Base-by-base conservation (phyloP, 2,113 vertebrate genomes). In the Chlamydotis undulata region DNA sequence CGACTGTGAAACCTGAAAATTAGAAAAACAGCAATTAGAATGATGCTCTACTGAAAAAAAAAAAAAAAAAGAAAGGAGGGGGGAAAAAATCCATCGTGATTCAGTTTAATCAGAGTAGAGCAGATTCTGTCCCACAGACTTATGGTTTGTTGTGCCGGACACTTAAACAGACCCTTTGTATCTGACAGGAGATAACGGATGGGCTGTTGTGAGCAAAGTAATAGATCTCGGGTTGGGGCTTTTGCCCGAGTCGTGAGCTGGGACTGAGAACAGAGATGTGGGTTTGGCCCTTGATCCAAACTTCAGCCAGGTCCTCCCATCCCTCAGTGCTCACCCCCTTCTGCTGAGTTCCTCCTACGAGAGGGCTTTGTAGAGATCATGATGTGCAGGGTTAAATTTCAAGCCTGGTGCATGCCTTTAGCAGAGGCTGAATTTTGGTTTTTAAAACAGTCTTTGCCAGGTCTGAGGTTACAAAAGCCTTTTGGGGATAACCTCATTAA, bases 401-500 rank as follows among this genome's bases (percentile, higher is more conserved):
- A 90, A 35, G 18, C 35, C 41, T 41, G n/a, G 8, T 55, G 22
- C 71, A 49, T 33, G 41, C 76, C 74, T 92, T 76, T 57, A 70
- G 75, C 45, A 64, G 39, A 83, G 61, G 37, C 29, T 67, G 93
- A 67, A 56, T 94, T 94, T 68, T 64, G 12, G 10, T 9, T 19
- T 83, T 90, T 76, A 57, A 63, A 94, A 29, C 47, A 84, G 31
- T 68, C 87, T 94, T 89, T 91, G 93, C 68, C 60, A 87, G 76
- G 59, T 85, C 87, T 93, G 91, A 94, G 90, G 87, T 94, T 94
- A 84, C 59, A 81, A 93, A 95, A 93, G 83, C 84, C 93, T 94
- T 94, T 94, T 64, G 83, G 94, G 89, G 75, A 91, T 97, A 96
- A 94, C 79, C 87, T 97, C 70, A 94, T 97, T 97, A 97, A 88